Percentiles rank a stretch among this genome's conserved stretches.
Conservation (phyloP, 2,113 vertebrate genomes). For the Tretioscincus oriximinensis region DNA sequence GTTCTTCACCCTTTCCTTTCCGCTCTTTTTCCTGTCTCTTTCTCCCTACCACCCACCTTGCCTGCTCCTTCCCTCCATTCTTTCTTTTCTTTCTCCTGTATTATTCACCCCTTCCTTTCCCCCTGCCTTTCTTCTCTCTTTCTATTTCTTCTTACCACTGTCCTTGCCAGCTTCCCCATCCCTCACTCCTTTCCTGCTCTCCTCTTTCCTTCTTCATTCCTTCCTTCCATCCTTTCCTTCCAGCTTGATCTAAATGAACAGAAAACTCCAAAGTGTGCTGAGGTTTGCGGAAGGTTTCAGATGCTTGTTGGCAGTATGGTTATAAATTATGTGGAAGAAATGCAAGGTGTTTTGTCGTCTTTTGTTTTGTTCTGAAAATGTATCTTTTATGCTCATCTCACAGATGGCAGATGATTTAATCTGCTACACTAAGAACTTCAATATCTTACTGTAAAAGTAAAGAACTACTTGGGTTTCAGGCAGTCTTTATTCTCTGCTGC, state of each 20-base stretch:
- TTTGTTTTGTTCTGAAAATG: slow-evolving; percentile 38
- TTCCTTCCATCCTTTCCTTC: not conserved
- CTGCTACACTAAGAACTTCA: slow-evolving; percentile 43
- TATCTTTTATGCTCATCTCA: slow-evolving; percentile 54
- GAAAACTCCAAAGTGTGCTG: slow-evolving; percentile 35
- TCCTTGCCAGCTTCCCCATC: not conserved
- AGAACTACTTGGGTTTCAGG: slow-evolving; percentile 36
- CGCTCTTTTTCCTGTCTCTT: no score
- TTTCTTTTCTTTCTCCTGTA: no score
- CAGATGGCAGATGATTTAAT: slow-evolving; percentile 58
- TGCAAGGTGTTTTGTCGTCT: slow-evolving; percentile 32
- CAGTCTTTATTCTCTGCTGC: slow-evolving; percentile 33
- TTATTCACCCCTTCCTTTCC: no score
- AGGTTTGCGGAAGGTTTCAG: slow-evolving; percentile 27
- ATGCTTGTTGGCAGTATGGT: slow-evolving; percentile 19
- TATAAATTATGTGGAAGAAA: slow-evolving; percentile 49
- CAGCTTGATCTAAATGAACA: slow-evolving; percentile 40
- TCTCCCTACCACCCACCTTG: no score
- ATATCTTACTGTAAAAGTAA: slow-evolving; percentile 43
- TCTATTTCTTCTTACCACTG: no score
- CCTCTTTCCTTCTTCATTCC: not conserved
- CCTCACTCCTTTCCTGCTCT: not conserved
- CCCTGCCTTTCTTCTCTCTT: not conserved
- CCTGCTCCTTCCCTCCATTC: no score
- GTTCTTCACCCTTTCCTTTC: no score